Evolutionary conservation across 2,113 vertebrate species (phyloP), one percentile per base, ranked within the genome.

Genomic region (Anhinga anhinga): DNA sequence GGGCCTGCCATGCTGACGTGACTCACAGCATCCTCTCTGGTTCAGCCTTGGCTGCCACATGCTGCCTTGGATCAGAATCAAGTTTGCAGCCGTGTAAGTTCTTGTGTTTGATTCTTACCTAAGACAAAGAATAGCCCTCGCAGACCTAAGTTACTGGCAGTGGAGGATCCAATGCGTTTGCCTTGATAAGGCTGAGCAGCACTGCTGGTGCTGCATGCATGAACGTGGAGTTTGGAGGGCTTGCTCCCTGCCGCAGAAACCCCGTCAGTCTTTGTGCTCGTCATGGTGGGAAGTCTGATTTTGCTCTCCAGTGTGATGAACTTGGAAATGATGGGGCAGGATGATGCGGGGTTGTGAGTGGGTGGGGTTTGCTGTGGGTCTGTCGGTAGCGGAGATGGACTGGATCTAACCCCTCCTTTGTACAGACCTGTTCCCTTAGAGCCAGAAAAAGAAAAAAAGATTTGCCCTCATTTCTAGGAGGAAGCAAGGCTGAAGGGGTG

Each of bases 21-120:
- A 44, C 40, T 79, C 21, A 5, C 2, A 7, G 62, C 1, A 0
- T 45, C 69, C 55, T 32, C 32, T n/a, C n/a, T 25, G 58, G 7
- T 42, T 73, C 20, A 29, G 67, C 56, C 47, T 88, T 0, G 0
- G 38, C 44, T 0, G 0, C 44, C 1, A 1, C 3, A 0, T 0
- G 4, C 78, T 55, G 25, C 32, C 29, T 23, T 45, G 63, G 11
- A 4, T 40, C 19, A 20, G 56, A 73, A 74, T 93, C 72, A 30
- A 52, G 40, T 69, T 65, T 7, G 3, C 49, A 85, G 62, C 53
- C 25, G 5, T 2, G 76, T 88, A n/a, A 93, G 84, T 96, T 30
- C 45, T 63, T 45, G 27, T 1, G 0, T 65, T 90, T 81, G 29
- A 14, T 61, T 76, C 32, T 56, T 63, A 13, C 27, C 74, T 61